These are phyloP conservation scores for Erethizon dorsatum DNA, from an alignment of 2,797 vertebrate species.

Conservation along the genomic window DNA sequence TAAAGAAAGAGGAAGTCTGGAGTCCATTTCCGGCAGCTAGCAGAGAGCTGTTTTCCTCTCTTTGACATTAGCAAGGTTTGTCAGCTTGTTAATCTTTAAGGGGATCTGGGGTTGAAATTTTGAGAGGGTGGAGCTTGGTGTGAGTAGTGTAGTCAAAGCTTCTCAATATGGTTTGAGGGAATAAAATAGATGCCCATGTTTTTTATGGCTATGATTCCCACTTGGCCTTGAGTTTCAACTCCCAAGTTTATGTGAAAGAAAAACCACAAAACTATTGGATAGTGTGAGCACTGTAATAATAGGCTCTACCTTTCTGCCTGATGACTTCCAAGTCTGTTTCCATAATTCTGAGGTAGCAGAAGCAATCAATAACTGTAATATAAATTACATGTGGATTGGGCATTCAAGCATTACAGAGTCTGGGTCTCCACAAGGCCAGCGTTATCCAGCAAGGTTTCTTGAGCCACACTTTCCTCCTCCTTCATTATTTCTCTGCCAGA, in stretches of 20 bases:
- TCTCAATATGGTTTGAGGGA: constrained; percentile 67
- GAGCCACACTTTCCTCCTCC: background rate
- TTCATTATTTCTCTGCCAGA: constrained; percentile 44
- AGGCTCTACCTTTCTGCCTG: constrained; percentile 73
- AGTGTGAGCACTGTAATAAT: constrained; percentile 70
- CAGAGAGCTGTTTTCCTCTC: constrained; percentile 80
- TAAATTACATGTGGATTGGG: constrained; percentile 68
- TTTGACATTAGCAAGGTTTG: constrained; percentile 88
- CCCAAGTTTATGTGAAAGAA: constrained; percentile 78
- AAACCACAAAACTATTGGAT: constrained; percentile 83
- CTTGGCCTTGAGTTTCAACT: constrained; percentile 75
- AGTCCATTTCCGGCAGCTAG: constrained; percentile 87
- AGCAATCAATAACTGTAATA: constrained; percentile 81
- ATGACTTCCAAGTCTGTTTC: constrained; percentile 82
- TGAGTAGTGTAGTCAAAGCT: constrained; percentile 59
- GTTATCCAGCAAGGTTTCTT: background rate
- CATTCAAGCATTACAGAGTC: background rate
- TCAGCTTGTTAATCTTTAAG: constrained; percentile 87
- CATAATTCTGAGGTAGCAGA: constrained; percentile 76
- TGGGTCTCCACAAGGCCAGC: background rate
- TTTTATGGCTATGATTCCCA: constrained; percentile 76
- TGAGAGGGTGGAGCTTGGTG: background rate
- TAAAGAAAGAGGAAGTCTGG: constrained; percentile 87
- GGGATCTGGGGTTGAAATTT: constrained; percentile 83
- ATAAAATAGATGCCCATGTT: constrained; percentile 73